A percentile compares a stretch with the other conserved stretches of the same genome.
phyloP scores from a whole-genome alignment of 2,113 vertebrate species.

The Puntigrus tetrazona region DNA sequence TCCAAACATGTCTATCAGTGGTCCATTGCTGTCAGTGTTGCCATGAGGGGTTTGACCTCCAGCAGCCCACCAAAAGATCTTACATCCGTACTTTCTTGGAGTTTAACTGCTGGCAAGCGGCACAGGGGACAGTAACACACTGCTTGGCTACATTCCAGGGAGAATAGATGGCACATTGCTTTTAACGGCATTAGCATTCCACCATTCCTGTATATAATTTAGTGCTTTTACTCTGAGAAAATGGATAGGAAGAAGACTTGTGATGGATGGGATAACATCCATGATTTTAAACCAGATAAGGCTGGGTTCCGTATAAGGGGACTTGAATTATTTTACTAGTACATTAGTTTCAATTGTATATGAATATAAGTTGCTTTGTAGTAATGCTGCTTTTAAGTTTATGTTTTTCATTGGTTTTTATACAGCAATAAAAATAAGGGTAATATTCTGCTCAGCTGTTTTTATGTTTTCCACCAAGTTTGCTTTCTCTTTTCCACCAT shows the following conservation, averaged over 20 bases:
- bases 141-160: slow-evolving; percentile 41
- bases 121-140: slow-evolving; percentile 7
- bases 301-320: neutral
- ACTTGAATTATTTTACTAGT: neutral
- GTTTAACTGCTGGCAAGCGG: slow-evolving; percentile 44
- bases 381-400: neutral
- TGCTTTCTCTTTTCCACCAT: neutral
- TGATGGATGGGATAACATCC: neutral
- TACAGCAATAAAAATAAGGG: neutral
- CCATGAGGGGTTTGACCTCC: neutral
- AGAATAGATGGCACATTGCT: slow-evolving; percentile 65
- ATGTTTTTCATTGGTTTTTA: neutral
- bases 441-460: neutral
- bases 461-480: neutral
- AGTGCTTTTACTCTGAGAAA: slow-evolving; percentile 65
- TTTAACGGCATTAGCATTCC: slow-evolving; percentile 70
- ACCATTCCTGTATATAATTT: slow-evolving; percentile 70
- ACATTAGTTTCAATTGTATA: neutral
- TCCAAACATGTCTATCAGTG: slow-evolving; percentile 4
- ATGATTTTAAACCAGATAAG: neutral
- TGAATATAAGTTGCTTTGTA: neutral
- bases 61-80: neutral
- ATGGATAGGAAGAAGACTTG: slow-evolving; percentile 48
- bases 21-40: slow-evolving; percentile 35
- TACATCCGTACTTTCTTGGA: slow-evolving; percentile 11